Percentiles rank a stretch among this genome's conserved stretches.
phyloP scores from a whole-genome alignment of 2,113 vertebrate genomes.

The Proteles cristata region DNA sequence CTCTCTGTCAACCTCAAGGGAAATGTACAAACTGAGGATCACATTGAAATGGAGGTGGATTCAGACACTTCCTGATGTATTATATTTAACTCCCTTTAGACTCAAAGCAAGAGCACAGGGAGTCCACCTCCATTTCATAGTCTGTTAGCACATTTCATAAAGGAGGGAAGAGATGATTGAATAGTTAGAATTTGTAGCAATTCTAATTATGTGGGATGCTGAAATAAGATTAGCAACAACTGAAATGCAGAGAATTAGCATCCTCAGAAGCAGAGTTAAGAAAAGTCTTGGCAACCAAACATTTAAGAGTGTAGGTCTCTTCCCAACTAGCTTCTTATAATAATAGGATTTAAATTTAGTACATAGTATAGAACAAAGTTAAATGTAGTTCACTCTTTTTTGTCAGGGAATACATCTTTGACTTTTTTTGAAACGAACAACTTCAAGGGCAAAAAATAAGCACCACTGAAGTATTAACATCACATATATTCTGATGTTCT shows the following conservation, averaged over 20 bases:
- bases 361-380: background rate
- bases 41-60: background rate
- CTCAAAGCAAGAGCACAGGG: conserved; percentile 20
- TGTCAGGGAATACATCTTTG: background rate
- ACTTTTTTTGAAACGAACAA: background rate
- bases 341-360: conserved; percentile 3
- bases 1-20: conserved; percentile 41
- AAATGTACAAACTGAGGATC: conserved; percentile 13
- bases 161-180: conserved; percentile 15
- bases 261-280: background rate
- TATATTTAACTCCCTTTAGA: conserved; percentile 64
- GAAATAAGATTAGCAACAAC: conserved; percentile 33
- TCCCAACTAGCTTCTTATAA: background rate
- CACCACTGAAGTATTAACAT: background rate
- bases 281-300: background rate
- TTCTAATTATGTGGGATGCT: conserved; percentile 42
- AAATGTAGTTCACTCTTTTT: background rate
- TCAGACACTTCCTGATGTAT: conserved; percentile 38
- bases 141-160: conserved; percentile 55
- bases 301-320: background rate
- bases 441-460: background rate
- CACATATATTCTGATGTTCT: background rate
- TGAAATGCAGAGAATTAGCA: background rate
- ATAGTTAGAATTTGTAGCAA: conserved; percentile 39
- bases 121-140: conserved; percentile 46